A percentile compares a stretch with the other conserved stretches of the same genome.
Conservation (phyloP, 2,797 vertebrate species). For the Hephaestus fuliginosus region DNA sequence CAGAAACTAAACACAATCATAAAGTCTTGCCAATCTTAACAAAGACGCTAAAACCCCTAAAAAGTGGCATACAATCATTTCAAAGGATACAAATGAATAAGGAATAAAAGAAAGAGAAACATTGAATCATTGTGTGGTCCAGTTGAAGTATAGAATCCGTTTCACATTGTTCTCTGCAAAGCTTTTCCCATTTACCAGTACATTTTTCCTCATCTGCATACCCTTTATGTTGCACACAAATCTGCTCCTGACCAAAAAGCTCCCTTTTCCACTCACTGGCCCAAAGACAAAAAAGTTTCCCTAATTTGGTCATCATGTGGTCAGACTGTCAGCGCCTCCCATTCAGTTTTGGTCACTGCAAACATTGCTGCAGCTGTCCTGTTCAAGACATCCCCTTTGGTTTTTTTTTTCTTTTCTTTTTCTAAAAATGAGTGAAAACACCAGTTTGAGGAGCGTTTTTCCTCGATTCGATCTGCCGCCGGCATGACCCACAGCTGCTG, state of each 20-base stretch:
- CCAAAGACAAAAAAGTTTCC: conserved; percentile 76
- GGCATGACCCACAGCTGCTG: conserved; percentile 83
- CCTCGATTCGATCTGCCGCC: conserved; percentile 66
- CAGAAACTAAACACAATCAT: conserved; percentile 88
- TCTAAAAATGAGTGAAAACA: conserved; percentile 77
- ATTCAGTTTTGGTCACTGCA: conserved; percentile 90
- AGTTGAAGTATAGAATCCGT: conserved; percentile 86
- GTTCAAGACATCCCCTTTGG: conserved; percentile 90
- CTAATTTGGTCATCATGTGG: conserved; percentile 81
- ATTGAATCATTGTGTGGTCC: conserved; percentile 85
- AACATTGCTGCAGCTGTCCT: conserved; percentile 82
- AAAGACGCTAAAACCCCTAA: conserved; percentile 69
- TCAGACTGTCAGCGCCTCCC: conserved; percentile 75
- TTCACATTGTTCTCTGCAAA: conserved; percentile 88
- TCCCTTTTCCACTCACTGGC: conserved; percentile 75
- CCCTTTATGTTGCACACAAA: conserved; percentile 67
- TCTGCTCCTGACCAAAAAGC: conserved; percentile 78
- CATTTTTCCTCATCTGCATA: conserved; percentile 68
- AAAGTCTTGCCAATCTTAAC: conserved; percentile 85
- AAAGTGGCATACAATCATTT: conserved; percentile 90
- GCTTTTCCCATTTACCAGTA: conserved; percentile 79
- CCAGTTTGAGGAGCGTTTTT: conserved; percentile 82
- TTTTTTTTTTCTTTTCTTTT: conserved; percentile 71
- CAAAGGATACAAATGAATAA: conserved; percentile 82
- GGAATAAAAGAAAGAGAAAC: conserved; percentile 69